These are phyloP conservation scores for Mustelus asterias DNA, from an alignment of 2,113 vertebrate genomes.

Conservation along the genomic window DNA sequence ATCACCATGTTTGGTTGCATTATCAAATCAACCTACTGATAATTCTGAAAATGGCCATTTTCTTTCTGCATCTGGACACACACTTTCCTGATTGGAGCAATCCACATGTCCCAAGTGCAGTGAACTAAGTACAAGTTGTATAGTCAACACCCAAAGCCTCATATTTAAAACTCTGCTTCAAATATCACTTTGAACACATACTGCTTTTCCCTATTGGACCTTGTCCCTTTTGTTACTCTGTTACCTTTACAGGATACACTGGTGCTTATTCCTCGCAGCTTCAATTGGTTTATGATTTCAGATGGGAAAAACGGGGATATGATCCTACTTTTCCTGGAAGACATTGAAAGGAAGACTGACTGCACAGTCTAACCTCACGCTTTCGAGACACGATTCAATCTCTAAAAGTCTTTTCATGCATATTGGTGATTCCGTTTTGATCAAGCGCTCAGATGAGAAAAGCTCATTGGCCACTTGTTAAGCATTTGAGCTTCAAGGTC, in stretches of 20 bases:
- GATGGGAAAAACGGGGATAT: neutral
- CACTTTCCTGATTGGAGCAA: neutral
- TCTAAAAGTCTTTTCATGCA: neutral
- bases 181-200: neutral
- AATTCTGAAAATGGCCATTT: neutral
- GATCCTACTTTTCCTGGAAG: neutral
- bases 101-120: neutral
- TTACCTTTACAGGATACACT: neutral
- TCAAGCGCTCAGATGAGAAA: neutral
- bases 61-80: neutral
- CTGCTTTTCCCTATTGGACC: neutral
- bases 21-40: neutral
- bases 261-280: neutral
- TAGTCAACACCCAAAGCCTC: neutral
- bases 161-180: neutral
- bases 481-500: neutral
- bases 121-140: neutral
- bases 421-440: neutral
- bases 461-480: neutral
- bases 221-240: neutral
- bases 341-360: neutral
- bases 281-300: neutral
- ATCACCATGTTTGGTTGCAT: neutral
- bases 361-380: neutral
- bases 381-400: neutral